These are phyloP conservation scores for Lasius fuliginosus DNA, from an alignment of 2,888 invertebrate genomes.

Conservation along the genomic window DNA sequence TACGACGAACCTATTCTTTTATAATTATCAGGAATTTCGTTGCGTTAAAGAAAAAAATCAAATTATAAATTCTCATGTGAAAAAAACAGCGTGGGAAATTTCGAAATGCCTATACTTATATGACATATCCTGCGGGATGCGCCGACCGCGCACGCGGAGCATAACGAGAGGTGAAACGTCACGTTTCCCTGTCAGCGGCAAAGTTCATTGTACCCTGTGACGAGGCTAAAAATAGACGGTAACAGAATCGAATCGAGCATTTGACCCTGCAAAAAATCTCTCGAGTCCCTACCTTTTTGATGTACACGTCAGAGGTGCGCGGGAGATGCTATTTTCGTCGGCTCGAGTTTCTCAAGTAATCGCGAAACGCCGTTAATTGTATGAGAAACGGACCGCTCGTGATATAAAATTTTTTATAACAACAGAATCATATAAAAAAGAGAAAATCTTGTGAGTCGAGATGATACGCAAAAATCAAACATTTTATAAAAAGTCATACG, in stretches of 20 bases:
- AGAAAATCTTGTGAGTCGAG: background rate
- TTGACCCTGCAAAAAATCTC: constrained; percentile 37
- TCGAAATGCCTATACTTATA: background rate
- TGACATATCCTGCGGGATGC: background rate
- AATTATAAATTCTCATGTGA: background rate
- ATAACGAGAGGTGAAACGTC: constrained; percentile 45
- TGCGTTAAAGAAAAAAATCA: background rate
- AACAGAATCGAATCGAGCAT: constrained; percentile 33
- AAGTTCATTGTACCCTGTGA: constrained; percentile 39
- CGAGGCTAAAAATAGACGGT: constrained; percentile 43
- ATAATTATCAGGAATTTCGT: background rate
- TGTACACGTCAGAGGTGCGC: background rate
- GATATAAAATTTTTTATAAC: background rate
- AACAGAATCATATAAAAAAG: background rate
- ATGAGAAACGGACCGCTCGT: background rate
- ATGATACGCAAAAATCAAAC: background rate
- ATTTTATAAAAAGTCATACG: background rate
- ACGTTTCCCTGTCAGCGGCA: constrained; percentile 34
- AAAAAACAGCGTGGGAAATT: background rate
- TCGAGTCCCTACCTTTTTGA: constrained; percentile 15
- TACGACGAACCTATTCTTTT: background rate
- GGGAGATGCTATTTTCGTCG: constrained; percentile 26
- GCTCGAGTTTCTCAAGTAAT: constrained; percentile 21
- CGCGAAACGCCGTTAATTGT: constrained; percentile 10
- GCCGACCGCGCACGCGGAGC: background rate